phyloP scores from a whole-genome alignment of 2,888 invertebrate genomes.

The Ophonus ardosiacus region DNA sequence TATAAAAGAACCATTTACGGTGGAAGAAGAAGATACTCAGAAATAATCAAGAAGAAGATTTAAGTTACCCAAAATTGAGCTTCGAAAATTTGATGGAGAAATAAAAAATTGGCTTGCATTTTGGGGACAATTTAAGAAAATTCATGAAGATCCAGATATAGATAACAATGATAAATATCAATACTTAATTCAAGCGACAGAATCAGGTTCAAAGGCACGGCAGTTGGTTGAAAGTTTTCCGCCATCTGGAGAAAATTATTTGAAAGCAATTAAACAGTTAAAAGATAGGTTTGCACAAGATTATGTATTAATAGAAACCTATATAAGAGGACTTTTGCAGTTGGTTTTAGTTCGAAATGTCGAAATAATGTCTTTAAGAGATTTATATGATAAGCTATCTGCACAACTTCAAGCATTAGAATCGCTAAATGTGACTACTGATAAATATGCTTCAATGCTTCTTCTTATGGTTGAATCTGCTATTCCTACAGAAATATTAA shows the following conservation, averaged over 20 bases:
- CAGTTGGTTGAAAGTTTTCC: background rate
- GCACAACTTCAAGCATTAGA: background rate
- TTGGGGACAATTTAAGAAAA: constrained; percentile 15
- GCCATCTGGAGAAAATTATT: background rate
- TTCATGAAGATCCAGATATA: background rate
- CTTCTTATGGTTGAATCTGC: background rate
- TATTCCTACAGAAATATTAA: background rate
- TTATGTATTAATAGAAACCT: background rate
- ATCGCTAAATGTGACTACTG: background rate
- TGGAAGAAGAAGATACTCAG: too few relatives aligned
- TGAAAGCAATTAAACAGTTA: background rate
- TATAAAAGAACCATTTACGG: too few relatives aligned
- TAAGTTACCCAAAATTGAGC: background rate
- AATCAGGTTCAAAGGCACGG: background rate
- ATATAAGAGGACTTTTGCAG: too few relatives aligned
- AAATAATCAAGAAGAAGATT: background rate
- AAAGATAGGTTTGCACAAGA: background rate
- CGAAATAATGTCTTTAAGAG: too few relatives aligned
- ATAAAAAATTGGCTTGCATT: constrained; percentile 13
- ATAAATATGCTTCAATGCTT: background rate
- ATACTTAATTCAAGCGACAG: constrained; percentile 23
- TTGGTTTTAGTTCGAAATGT: too few relatives aligned
- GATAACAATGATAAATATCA: constrained; percentile 11
- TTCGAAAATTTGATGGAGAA: constrained; percentile 13
- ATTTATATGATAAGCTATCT: too few relatives aligned